Base-by-base conservation (phyloP, 2,113 vertebrate genomes). In the Leptobrachium ailaonicum region DNA sequence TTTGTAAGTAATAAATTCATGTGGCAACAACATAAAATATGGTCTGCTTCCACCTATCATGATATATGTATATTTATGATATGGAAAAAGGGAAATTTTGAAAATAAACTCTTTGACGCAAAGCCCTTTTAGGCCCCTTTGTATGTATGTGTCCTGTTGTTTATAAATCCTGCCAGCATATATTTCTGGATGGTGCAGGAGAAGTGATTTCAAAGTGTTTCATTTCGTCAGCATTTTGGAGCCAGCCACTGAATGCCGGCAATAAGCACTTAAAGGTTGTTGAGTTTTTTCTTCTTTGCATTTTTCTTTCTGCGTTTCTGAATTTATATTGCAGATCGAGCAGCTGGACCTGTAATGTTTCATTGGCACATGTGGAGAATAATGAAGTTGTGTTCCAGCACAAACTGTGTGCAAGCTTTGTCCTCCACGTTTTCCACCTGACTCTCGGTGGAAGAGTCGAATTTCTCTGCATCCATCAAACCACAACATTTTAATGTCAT, bases 381-480 rank as follows among this genome's bases (percentile, higher is more conserved):
- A 87, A 83, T 68, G 6, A 66, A 81, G 74, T 79, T 71, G 83
- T 89, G 88, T 89, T 88, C 83, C 82, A 86, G 84, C 45, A 80
- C 74, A 68, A 90, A 87, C 88, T 90, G 83, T 89, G 90, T 90
- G 88, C 74, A 69, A 85, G 88, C 88, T 91, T 94, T 92, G 83
- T 89, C 80, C 82, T 86, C 86, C 85, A 62, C 76, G 84, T 88
- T 86, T 88, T 86, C 86, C 87, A 88, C 90, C 84, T 90, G 92
- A 95, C 87, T 91, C 91, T 86, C 89, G 86, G 82, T 85, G 84
- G 85, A 90, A 86, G 93, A 91, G 92, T 96, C 92, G 91, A 83
- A 88, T 95, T 97, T 97, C 94, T 88, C 79, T 82, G 90, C 92
- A 97, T 97, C 92, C 95, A 96, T 97, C 96, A 97, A 90, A 87